A percentile compares a stretch with the other conserved stretches of the same genome.
These are phyloP conservation scores for Bungarus multicinctus DNA, from an alignment of 2,113 vertebrate genomes.

Conservation along the genomic window DNA sequence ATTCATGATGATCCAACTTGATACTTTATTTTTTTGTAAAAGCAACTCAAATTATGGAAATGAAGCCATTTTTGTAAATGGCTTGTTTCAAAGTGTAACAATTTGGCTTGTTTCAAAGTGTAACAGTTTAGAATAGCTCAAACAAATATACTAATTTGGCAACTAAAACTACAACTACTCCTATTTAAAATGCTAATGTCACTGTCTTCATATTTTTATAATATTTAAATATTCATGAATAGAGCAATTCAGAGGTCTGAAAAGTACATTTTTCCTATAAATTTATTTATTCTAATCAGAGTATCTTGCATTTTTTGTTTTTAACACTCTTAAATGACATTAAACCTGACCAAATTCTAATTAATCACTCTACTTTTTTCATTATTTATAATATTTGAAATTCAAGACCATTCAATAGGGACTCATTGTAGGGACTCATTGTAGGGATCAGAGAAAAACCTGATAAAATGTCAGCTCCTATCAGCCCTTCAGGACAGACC, in stretches of 20 bases:
- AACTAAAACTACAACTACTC: slow-evolving; percentile 12
- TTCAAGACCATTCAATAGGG: background rate
- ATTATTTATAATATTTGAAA: background rate
- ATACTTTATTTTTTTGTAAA: background rate
- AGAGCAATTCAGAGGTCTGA: background rate
- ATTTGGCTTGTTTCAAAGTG: background rate
- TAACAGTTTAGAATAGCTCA: background rate
- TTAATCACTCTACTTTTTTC: background rate
- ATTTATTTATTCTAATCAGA: background rate
- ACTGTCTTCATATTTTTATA: background rate
- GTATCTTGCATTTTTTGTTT: background rate
- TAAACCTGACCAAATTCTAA: background rate
- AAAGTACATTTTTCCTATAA: background rate
- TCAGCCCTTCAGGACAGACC: background rate
- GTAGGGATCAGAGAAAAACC: background rate
- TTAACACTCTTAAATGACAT: background rate
- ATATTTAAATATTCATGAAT: background rate
- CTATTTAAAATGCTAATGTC: background rate
- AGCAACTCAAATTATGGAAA: slow-evolving; percentile 8
- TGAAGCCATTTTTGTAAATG: slow-evolving; percentile 8
- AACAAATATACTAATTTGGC: slow-evolving; percentile 20
- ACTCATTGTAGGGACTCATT: background rate
- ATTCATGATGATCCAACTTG: slow-evolving; percentile 11
- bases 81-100: background rate
- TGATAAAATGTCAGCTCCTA: background rate